These are phyloP conservation scores for Leontocebus nigricollis DNA, from an alignment of 2,797 vertebrate genomes.

Conservation along the genomic window DNA sequence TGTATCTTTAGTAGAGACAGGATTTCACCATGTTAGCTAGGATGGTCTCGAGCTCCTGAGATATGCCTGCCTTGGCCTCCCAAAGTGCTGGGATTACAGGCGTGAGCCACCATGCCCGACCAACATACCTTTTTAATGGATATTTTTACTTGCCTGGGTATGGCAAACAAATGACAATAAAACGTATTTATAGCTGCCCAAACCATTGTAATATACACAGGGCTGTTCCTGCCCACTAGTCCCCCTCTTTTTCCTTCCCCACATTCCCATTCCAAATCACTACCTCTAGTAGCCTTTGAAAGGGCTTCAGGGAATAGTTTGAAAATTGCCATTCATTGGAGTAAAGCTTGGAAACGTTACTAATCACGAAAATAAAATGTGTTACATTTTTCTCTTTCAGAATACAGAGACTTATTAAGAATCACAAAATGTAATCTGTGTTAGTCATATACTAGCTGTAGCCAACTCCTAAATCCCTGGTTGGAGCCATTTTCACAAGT, in stretches of 20 bases:
- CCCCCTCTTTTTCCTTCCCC: background rate
- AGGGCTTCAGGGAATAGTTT: background rate
- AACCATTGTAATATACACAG: background rate
- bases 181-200: background rate
- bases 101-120: accelerated
- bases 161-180: background rate
- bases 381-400: background rate
- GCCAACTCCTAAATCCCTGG: background rate
- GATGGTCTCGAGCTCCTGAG: no score
- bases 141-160: conserved; percentile 6
- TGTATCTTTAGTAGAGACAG: no score
- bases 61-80: no score
- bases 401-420: background rate
- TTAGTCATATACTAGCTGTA: background rate
- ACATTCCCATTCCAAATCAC: background rate
- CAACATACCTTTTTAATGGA: background rate
- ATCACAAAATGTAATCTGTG: background rate
- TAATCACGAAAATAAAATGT: conserved; percentile 14
- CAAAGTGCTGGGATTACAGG: no score
- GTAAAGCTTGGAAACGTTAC: background rate
- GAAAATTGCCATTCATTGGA: conserved; percentile 22
- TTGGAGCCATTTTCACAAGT: background rate
- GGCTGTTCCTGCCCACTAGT: background rate
- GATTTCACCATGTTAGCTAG: no score
- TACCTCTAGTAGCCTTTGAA: background rate